Evolutionary conservation across 2,888 invertebrate species (phyloP).

Genomic region (Palloptera scutellata): DNA sequence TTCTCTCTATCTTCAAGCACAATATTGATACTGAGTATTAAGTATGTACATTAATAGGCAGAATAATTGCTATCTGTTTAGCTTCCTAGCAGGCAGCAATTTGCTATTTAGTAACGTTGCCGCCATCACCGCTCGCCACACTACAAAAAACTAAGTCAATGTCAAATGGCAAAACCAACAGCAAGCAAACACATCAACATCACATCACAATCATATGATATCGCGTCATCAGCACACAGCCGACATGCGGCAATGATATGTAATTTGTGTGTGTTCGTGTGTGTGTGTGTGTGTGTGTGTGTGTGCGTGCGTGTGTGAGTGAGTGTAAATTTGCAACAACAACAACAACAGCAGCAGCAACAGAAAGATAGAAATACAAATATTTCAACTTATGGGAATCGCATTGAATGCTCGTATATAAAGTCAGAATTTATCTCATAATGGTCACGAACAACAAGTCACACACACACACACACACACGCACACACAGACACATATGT

Average conservation of each 20-base stretch:
- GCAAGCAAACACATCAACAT: not conserved
- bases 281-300: no score
- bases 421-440: constrained; percentile 13
- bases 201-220: no score
- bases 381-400: constrained; percentile 20
- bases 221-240: no score
- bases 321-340: not conserved
- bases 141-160: constrained; percentile 11
- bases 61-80: no score
- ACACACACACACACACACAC: constrained; percentile 9
- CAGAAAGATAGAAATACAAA: not conserved
- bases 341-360: constrained; percentile 2
- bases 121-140: not conserved
- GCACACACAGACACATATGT: not conserved
- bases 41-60: no score
- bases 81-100: no score
- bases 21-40: no score
- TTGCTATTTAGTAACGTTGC: no score
- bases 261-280: no score
- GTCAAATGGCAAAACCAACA: not conserved
- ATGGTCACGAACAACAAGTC: constrained; percentile 25
- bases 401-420: constrained; percentile 29
- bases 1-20: no score
- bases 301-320: no score
- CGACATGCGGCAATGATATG: no score